phyloP scores from a whole-genome alignment of 2,113 vertebrate genomes.

The Peromyscus maniculatus region DNA sequence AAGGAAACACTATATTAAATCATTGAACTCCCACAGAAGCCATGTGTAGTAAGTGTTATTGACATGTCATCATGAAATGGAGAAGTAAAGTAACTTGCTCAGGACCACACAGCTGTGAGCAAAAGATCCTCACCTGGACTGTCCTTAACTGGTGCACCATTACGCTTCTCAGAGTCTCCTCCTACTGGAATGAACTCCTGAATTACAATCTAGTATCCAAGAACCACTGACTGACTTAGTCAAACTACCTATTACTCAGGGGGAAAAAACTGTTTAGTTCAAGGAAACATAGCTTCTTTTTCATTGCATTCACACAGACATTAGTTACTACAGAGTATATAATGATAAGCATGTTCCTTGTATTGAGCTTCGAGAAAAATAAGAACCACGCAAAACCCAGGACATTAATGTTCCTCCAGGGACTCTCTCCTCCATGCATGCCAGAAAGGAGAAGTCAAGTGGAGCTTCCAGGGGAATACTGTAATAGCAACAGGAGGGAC shows the following conservation, averaged over 20 bases:
- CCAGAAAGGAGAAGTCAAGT: background rate
- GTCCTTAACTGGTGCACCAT: background rate
- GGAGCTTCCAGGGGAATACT: background rate
- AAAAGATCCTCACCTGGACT: background rate
- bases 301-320: background rate
- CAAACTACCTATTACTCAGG: background rate
- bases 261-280: background rate
- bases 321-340: background rate
- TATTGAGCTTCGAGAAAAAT: background rate
- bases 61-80: background rate
- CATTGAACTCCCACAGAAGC: background rate
- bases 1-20: background rate
- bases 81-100: background rate
- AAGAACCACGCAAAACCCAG: background rate
- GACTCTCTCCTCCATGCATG: background rate
- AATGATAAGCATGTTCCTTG: background rate
- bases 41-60: background rate
- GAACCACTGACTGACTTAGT: background rate
- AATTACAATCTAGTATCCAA: background rate
- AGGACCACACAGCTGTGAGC: background rate
- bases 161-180: background rate
- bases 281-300: background rate
- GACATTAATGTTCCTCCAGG: background rate
- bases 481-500: background rate
- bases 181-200: background rate